Base-by-base conservation (phyloP, 2,888 invertebrate genomes). In the Kryphioiulus occultus region DNA sequence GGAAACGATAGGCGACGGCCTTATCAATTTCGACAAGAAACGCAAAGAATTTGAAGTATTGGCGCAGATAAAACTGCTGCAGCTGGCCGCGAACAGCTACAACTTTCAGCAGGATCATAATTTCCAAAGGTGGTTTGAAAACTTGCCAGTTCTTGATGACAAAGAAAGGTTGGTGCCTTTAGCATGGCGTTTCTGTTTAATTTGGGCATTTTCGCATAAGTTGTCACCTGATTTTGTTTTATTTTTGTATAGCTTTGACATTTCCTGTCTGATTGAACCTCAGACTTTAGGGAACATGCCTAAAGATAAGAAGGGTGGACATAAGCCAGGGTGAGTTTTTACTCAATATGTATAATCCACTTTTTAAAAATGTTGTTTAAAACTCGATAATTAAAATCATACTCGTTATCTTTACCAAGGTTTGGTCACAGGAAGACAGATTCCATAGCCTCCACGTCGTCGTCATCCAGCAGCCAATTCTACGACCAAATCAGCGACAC, bases 31-130 rank as follows among this genome's bases (percentile, higher is more conserved):
- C 92, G 99, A 99, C 92, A 99, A 99, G 92, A 95, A 98, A 88
- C 94, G 99, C 89, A 99, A 99, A 92, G 99, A 99, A 92, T 99
- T 99, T 92, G 99, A 99, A 93, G 97, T 99, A 35, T 94, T 99
- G 89, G 99, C 99, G 12, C 98, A 98, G 93, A 97, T 99, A 88
- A 96, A 98, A 91, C 93, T 99, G 88, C 93, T 99, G n/a, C 99
- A 99, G 93, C 95, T 95, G 4, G 98, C 99, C 19, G 98, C 99
- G 3, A 97, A 98, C 91, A 97, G 98, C 2, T 99, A 99, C 92
- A 95, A 96, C 91, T 94, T 99, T 89, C 94, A 94, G 53, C 94
- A 95, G 89, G 98, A 99, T 92, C 94, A 95, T 0, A 94, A 95
- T 90, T 99, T 99, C 92, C 97, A 98, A 92, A 94, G 96, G 87